Evolutionary conservation across 1,140 invertebrate species (phyloP).

Genomic region (Rhagoletis pomonella): DNA sequence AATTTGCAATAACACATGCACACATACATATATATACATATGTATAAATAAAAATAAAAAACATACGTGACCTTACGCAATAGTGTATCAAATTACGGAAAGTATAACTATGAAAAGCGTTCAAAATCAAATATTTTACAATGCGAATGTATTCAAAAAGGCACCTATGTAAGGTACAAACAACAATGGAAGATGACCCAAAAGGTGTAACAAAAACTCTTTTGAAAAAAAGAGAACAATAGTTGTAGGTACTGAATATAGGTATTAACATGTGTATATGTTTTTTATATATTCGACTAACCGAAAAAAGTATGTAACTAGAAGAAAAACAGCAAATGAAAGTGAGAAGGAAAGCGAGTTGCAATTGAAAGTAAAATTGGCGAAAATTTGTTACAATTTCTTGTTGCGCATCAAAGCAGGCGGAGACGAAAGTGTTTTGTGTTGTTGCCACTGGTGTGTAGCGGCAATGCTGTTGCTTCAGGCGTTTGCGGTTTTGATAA

Average conservation of each 20-base stretch:
- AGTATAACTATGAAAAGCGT: not conserved
- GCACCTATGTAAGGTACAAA: not conserved
- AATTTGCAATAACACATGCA: not conserved
- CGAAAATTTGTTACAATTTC: slow-evolving; percentile 58
- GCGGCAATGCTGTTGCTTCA: not conserved
- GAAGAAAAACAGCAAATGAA: slow-evolving; percentile 31
- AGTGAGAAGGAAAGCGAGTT: slow-evolving; percentile 41
- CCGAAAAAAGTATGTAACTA: not conserved
- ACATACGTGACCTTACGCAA: slow-evolving; percentile 8
- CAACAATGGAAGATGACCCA: not conserved
- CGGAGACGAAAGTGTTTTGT: slow-evolving; percentile 32
- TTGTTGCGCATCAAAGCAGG: slow-evolving; percentile 43
- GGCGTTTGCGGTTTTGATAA: slow-evolving; percentile 24
- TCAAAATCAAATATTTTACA: not conserved
- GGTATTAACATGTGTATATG: not conserved
- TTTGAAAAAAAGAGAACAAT: not conserved
- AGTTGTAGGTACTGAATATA: not conserved
- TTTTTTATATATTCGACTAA: not conserved
- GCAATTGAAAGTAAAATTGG: slow-evolving; percentile 56
- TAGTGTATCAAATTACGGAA: not conserved
- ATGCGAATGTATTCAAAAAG: slow-evolving; percentile 16
- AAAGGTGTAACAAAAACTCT: slow-evolving; percentile 7
- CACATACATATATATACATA: not conserved
- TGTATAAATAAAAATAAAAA: not conserved
- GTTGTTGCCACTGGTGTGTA: not conserved